A percentile compares a stretch with the other conserved stretches of the same genome.
Evolutionary conservation across 2,888 invertebrate species (phyloP).

Genomic region (Mimas tiliae): DNA sequence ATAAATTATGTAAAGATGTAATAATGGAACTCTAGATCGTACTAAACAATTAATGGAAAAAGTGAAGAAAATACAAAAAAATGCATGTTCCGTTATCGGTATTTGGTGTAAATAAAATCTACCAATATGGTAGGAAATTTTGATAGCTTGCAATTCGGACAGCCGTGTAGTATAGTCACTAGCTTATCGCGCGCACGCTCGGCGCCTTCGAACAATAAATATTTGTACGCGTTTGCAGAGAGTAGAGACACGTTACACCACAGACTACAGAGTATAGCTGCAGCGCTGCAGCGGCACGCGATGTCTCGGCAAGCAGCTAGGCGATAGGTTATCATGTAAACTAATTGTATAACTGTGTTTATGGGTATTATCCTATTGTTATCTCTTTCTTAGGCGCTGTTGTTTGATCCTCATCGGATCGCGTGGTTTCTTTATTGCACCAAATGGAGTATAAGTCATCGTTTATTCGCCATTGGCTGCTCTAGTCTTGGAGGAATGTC

Average conservation of each 20-base stretch:
- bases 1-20: constrained; percentile 10
- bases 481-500: constrained; percentile 10
- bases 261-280: not conserved
- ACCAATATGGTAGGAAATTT: constrained; percentile 58
- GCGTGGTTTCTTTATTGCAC: constrained; percentile 47
- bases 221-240: constrained; percentile 40
- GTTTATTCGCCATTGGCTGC: not conserved
- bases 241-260: not conserved
- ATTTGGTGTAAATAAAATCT: constrained; percentile 49
- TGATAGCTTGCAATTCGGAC: constrained; percentile 43
- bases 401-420: constrained; percentile 69
- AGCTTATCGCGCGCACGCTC: constrained; percentile 51
- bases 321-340: constrained; percentile 34
- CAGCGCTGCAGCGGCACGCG: not conserved
- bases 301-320: constrained; percentile 4
- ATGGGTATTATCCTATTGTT: constrained; percentile 81
- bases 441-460: not conserved
- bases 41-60: constrained; percentile 24
- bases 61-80: constrained; percentile 21
- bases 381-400: constrained; percentile 85
- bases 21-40: constrained; percentile 18
- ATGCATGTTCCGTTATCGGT: constrained; percentile 33
- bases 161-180: constrained; percentile 35
- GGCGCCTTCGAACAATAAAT: constrained; percentile 71
- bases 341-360: constrained; percentile 64